Base-by-base conservation (phyloP, 2,888 invertebrate genomes). In the Nomada ferruginata region DNA sequence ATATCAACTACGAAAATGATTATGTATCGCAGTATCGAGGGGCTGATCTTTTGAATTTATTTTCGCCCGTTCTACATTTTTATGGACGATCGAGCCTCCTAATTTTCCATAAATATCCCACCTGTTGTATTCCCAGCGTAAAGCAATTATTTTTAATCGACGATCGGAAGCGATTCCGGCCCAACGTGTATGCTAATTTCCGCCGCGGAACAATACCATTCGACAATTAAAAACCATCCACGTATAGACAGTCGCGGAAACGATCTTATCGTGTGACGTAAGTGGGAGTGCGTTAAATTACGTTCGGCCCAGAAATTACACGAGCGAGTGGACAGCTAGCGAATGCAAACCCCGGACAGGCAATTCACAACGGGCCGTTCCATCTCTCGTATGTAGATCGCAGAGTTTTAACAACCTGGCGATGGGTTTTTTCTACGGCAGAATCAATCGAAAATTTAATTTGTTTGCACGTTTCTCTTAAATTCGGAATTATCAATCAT, bases 221-320 rank as follows among this genome's bases (percentile, higher is more conserved):
- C 29, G 50, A 26, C 77, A 47, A 74, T 77, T 74, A 75, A 81
- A 80, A 72, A 15, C 59, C 63, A 52, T 29, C 20, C 23, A 52
- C 53, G 29, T 55, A 63, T 61, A 68, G 74, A 76, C 81, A 76
- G 36, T 66, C 76, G 44, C 82, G 84, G 85, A 87, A 87, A 87
- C 75, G 71, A 65, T 63, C 60, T 84, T 82, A 86, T 82, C 79
- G 47, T 66, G 55, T 73, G 85, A 76, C 79, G 63, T 79, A 85
- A 81, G 85, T 76, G 85, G 81, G 82, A 84, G 69, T 71, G 77
- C 87, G 85, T 82, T 84, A 80, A 85, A 84, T 86, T 87, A 85
- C 81, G 71, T 79, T 61, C 83, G 79, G 83, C 79, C 86, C 80
- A 87, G 87, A 87, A 85, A 87, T 87, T 80, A 83, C 81, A 64